Base-by-base conservation (phyloP, 1,140 invertebrate genomes). In the Zophobas morio region DNA sequence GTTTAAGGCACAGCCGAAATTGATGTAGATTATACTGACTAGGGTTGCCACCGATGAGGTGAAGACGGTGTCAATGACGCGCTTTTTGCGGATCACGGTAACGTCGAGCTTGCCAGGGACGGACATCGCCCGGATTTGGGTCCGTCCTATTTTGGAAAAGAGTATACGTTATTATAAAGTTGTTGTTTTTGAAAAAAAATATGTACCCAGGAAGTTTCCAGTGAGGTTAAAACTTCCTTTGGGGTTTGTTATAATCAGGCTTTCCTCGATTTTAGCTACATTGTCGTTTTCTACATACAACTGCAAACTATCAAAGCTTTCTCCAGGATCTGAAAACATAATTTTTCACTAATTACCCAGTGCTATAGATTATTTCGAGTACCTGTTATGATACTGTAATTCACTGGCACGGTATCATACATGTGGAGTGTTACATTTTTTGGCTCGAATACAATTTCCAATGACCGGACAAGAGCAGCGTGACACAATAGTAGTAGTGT, bases 1-100 rank as follows among this genome's bases (percentile, higher is more conserved):
- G 84, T 97, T 93, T 83, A 98, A 89, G 0, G 96, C 95, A 86
- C 96, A 97, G 0, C 97, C 97, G 88, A 98, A 98, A 87, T 98
- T 97, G 54, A 98, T 94, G 84, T 96, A 98, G 77, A 97, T 92
- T 56, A 85, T 79, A 70, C 87, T 88, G 66, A 98, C 95, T 54
- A 98, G 89, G 57, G 91, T 85, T 4, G 93, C 92, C 1, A 98
- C 92, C 74, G 94, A 94, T 47, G 87, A 89, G 0, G 94, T 93
- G 81, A 98, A 98, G 20, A 95, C 86, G 2, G 87, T 89, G 84
- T 97, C 95, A 32, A 96, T 90, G 33, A 90, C 75, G 53, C 92
- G 85, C 51, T 90, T 83, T 74, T 91, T 88, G 37, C 94, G 86
- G 71, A 91, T 87, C 0, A 96, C 91, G 6, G 88, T 90, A 2